Conservation (phyloP, 2,113 vertebrate genomes). For the Dipodomys stephensi region DNA sequence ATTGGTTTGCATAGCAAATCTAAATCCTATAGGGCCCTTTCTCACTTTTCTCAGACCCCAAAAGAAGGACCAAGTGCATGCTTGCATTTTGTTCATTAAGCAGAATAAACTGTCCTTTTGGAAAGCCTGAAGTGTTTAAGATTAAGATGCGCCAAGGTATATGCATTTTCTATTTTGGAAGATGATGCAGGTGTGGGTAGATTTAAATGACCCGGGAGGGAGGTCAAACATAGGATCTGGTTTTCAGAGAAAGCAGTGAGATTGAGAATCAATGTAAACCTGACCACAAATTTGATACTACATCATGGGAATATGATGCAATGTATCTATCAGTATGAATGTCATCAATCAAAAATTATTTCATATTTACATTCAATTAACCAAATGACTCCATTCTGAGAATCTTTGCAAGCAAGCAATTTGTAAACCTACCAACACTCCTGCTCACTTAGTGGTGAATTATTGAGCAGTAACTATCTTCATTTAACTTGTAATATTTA, state of each 20-base stretch:
- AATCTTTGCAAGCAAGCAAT: constrained; percentile 61
- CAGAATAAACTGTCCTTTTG: constrained; percentile 19
- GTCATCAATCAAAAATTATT: constrained; percentile 62
- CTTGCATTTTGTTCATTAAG: constrained; percentile 59
- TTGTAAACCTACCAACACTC: constrained; percentile 40
- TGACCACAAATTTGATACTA: constrained; percentile 20
- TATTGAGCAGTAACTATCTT: background rate
- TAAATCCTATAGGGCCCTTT: constrained; percentile 10
- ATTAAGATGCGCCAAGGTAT: constrained; percentile 23
- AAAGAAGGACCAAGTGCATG: constrained; percentile 29
- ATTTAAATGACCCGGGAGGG: constrained; percentile 67
- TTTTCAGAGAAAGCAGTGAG: constrained; percentile 62
- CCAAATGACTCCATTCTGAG: constrained; percentile 50
- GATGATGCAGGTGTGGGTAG: constrained; percentile 72
- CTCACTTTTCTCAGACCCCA: constrained; percentile 16
- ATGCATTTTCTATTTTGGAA: constrained; percentile 42
- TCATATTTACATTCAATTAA: constrained; percentile 64
- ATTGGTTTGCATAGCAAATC: constrained; percentile 45
- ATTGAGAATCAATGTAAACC: constrained; percentile 67
- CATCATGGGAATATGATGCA: constrained; percentile 15
- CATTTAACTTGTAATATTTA: constrained; percentile 42
- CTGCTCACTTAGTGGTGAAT: constrained; percentile 38
- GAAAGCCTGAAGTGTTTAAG: background rate
- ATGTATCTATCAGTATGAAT: background rate
- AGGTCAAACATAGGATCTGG: constrained; percentile 74